Conservation (phyloP, 2,888 invertebrate genomes). For the Terebella lapidaria region DNA sequence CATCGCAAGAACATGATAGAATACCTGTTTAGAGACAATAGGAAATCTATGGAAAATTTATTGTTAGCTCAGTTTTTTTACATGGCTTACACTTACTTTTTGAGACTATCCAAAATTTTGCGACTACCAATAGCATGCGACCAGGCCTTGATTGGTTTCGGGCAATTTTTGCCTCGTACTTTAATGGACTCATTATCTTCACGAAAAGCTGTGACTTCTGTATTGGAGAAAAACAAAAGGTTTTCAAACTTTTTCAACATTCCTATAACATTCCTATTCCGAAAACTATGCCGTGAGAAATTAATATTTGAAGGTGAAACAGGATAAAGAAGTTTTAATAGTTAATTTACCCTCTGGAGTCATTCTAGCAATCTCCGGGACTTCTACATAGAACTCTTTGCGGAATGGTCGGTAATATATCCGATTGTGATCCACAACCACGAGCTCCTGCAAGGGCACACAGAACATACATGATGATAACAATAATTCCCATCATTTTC, state of each 20-base stretch:
- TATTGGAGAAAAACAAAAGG: conserved; percentile 9
- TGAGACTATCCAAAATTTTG: conserved; percentile 86
- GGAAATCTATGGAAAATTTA: no score
- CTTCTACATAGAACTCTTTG: conserved; percentile 96
- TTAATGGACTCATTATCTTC: conserved; percentile 87
- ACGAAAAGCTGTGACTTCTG: conserved; percentile 56
- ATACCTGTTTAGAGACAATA: background rate
- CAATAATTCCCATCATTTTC: no score
- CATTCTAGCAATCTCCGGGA: conserved; percentile 90
- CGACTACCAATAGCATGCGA: conserved; percentile 97
- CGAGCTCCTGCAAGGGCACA: conserved; percentile 65
- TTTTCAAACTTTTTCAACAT: background rate
- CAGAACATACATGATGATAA: background rate
- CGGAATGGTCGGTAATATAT: conserved; percentile 84
- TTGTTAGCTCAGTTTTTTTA: no score
- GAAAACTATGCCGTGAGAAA: no score
- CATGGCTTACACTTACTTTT: no score
- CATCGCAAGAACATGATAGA: background rate
- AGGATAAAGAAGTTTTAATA: no score
- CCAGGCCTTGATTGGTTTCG: conserved; percentile 91
- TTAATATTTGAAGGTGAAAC: no score
- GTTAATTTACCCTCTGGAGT: conserved; percentile 64
- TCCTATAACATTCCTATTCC: background rate
- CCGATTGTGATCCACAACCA: conserved; percentile 53
- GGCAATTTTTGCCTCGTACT: conserved; percentile 94